phyloP scores from a whole-genome alignment of 2,888 invertebrate species.

The Bedellia somnulentella region DNA sequence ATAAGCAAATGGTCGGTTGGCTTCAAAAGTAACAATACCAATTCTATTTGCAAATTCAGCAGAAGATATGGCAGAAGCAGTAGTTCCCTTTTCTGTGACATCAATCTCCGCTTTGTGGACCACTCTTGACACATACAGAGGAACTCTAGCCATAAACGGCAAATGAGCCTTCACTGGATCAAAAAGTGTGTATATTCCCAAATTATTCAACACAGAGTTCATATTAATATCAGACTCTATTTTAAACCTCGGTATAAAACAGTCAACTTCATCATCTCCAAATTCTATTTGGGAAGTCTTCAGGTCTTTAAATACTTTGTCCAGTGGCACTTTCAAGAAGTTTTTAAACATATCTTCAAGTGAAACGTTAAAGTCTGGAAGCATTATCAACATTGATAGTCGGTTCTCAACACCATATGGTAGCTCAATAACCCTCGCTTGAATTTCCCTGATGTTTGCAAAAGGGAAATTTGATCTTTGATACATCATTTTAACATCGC shows the following conservation, averaged over 20 bases:
- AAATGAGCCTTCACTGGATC: constrained; percentile 26
- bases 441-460: constrained; percentile 52
- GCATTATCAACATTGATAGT: constrained; percentile 65
- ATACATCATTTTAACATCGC: constrained; percentile 76
- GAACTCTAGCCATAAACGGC: constrained; percentile 46
- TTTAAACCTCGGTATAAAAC: constrained; percentile 66
- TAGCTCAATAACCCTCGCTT: constrained; percentile 66
- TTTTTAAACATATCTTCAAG: constrained; percentile 53
- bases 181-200: constrained; percentile 62
- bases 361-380: constrained; percentile 62
- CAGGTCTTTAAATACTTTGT: constrained; percentile 51
- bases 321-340: constrained; percentile 29
- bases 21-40: constrained; percentile 59
- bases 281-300: constrained; percentile 44
- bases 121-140: constrained; percentile 59
- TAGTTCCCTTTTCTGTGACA: constrained; percentile 74
- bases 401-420: constrained; percentile 64
- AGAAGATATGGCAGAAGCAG: constrained; percentile 63
- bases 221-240: constrained; percentile 60
- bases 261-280: constrained; percentile 65
- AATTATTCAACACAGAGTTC: constrained; percentile 41
- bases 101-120: constrained; percentile 74
- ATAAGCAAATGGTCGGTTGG: constrained; percentile 68
- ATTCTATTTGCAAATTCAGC: constrained; percentile 52
- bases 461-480: constrained; percentile 62